Conservation (phyloP, 2,113 vertebrate species). For the Calidris pygmaea region DNA sequence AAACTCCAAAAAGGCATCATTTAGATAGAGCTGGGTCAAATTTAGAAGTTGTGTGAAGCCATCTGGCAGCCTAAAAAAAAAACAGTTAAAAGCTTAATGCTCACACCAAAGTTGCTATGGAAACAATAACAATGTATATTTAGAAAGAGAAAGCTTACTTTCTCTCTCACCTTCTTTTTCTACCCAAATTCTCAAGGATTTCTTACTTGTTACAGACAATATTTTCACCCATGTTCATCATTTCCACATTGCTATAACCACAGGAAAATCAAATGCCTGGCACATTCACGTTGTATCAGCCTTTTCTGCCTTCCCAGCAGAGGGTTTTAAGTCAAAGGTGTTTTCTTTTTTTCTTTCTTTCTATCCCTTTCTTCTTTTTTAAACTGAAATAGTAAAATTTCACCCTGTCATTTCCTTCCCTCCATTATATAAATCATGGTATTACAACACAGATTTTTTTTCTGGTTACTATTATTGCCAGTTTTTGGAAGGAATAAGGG, state of each 20-base stretch:
- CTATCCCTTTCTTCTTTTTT: too few species aligned
- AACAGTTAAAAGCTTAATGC: conserved; percentile 56
- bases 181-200: conserved; percentile 14
- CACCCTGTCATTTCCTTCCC: background rate
- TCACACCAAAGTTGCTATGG: conserved; percentile 58
- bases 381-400: background rate
- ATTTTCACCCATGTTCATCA: background rate
- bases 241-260: background rate
- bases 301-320: background rate
- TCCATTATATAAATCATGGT: background rate
- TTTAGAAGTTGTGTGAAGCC: conserved; percentile 98
- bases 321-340: background rate
- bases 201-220: background rate
- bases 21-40: conserved; percentile 98
- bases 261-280: background rate
- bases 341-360: background rate
- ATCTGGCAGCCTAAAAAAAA: conserved; percentile 90
- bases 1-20: conserved; percentile 99
- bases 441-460: background rate
- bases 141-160: conserved; percentile 49
- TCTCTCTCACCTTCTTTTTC: conserved; percentile 26
- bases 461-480: background rate
- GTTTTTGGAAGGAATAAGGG: background rate
- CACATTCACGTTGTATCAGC: background rate
- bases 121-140: conserved; percentile 57